Percentiles rank a stretch among this genome's conserved stretches.
Evolutionary conservation across 30 jellyfish, hydroid and myxozoan species (phyloP).

Genomic region (Catostylus mosaicus): DNA sequence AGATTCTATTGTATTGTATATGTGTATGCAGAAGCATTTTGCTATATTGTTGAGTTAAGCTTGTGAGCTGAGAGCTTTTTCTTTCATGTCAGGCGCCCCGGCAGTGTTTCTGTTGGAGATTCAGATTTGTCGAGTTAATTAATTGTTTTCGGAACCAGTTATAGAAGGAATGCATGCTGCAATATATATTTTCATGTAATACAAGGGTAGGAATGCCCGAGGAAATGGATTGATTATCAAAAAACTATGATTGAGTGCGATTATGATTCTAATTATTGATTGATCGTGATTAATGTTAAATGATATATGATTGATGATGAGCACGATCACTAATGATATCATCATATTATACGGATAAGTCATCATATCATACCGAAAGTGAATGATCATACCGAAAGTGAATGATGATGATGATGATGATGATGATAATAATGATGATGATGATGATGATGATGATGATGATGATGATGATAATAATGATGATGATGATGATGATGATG

Average conservation of each 20-base stretch:
- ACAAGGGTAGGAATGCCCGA: no score
- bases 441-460: constrained; percentile 48
- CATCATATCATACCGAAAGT: no score
- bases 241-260: no score
- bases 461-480: constrained; percentile 44
- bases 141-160: background rate
- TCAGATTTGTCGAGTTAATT: background rate
- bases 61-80: background rate
- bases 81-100: background rate
- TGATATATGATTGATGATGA: no score
- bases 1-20: background rate
- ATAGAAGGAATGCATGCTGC: no score
- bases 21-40: background rate
- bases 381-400: background rate
- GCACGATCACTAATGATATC: no score
- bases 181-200: no score
- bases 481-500: constrained; percentile 43
- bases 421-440: constrained; percentile 51
- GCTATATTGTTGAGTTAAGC: background rate
- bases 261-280: no score
- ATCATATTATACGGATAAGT: no score
- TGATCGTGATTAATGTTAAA: no score
- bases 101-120: background rate
- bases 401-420: constrained; percentile 44
- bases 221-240: no score